Conservation (phyloP, 2,888 invertebrate genomes). For the Cephus pygmeus region DNA sequence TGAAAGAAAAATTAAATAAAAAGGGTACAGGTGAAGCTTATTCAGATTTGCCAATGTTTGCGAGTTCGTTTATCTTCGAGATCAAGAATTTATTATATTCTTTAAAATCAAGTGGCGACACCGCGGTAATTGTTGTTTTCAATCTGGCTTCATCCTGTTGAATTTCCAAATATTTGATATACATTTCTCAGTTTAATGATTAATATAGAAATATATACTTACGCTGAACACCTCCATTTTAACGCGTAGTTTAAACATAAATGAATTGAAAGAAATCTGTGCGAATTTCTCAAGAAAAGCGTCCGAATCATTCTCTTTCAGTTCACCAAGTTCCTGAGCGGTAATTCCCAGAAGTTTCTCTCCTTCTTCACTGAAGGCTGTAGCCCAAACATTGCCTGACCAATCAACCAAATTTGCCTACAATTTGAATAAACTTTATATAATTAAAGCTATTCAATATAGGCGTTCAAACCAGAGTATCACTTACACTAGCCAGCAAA, state of each 20-base stretch:
- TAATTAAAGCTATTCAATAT: not conserved
- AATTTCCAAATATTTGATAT: slow-evolving; percentile 24
- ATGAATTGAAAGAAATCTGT: slow-evolving; percentile 82
- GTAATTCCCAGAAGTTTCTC: slow-evolving; percentile 79
- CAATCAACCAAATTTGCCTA: slow-evolving; percentile 89
- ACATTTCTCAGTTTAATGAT: slow-evolving; percentile 4
- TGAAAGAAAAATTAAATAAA: not conserved
- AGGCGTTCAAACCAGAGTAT: not conserved
- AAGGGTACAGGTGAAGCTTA: not conserved
- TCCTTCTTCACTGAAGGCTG: slow-evolving; percentile 87
- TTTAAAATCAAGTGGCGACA: slow-evolving; percentile 79
- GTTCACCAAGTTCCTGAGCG: slow-evolving; percentile 82
- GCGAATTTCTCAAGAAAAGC: slow-evolving; percentile 77
- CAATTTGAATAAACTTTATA: slow-evolving; percentile 7
- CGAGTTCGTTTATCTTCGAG: slow-evolving; percentile 75
- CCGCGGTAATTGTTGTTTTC: slow-evolving; percentile 79
- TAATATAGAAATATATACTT: slow-evolving; percentile 60
- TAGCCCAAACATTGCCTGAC: slow-evolving; percentile 89
- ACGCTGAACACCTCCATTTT: slow-evolving; percentile 94
- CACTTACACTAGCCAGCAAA: slow-evolving; percentile 80
- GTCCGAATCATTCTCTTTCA: slow-evolving; percentile 76
- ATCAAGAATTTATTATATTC: slow-evolving; percentile 80
- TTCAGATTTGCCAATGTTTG: slow-evolving; percentile 65
- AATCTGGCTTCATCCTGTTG: slow-evolving; percentile 84
- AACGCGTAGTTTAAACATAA: slow-evolving; percentile 84